Base-by-base conservation (phyloP, 1,140 invertebrate species). In the Drosophila arizonae region DNA sequence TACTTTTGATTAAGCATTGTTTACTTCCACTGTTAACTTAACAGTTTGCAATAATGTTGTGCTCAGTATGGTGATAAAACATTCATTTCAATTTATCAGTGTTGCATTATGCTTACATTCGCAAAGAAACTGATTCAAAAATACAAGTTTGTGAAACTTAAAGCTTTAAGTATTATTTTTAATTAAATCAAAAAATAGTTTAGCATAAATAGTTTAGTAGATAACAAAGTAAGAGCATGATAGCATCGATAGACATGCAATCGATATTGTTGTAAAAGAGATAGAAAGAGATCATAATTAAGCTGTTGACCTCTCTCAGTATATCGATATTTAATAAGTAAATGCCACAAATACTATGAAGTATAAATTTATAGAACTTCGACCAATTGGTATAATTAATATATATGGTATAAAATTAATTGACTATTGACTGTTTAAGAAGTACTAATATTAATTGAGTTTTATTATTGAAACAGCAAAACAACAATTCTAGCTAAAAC, bases 21-120 rank as follows among this genome's bases (percentile, higher is more conserved):
- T 28, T n/a, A 43, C 21, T 55, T n/a, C 21, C 13, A 3, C 55
- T 57, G 55, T 57, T 45, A 43, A 45, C 36, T 57, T 45, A 57
- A 57, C 39, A 57, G 26, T 17, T 57, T 57, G 60, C 64, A 63
- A 63, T 24, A 30, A 28, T 64, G 57, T 73, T 39, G 62, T 72
- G 48, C 57, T 76, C 65, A 56, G 45, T 46, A 28, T 9, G 33
- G 45, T 41, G 43, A 10, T 8, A 33, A 33, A 33, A 6, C 8
- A 8, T 33, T 8, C 0, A 33, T 33, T 33, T 4, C 6, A 6
- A 33, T 6, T 9, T 26, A 6, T 4, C n/a, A 15, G 41, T 43
- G 41, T 43, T 15, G 4, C 13, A 33, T 6, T 43, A 15, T 15
- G n/a, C n/a, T 28, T 28, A 4, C 26, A 28, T 28, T 28, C 26